Percentiles rank a stretch among this genome's conserved stretches.
Evolutionary conservation across 1,140 invertebrate genomes (phyloP).

Genomic region (Homalodisca vitripennis): DNA sequence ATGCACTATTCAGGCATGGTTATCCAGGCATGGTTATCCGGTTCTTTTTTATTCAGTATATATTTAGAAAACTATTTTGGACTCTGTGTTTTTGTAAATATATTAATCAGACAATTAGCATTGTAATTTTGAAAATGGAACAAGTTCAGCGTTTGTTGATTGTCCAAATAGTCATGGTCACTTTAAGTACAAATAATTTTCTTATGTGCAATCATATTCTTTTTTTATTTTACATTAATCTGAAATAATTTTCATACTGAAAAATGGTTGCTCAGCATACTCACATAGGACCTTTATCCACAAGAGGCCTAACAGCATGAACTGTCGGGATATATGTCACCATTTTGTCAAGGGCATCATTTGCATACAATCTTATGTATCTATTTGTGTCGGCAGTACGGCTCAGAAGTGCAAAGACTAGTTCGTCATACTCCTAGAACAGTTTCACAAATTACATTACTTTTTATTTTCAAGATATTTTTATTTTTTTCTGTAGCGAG

Average conservation of each 20-base stretch:
- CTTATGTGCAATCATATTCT: not conserved
- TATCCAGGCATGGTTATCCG: not conserved
- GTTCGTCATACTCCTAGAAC: constrained; percentile 61
- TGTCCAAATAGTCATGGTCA: not conserved
- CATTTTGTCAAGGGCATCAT: constrained; percentile 58
- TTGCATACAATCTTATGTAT: constrained; percentile 64
- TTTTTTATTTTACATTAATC: not conserved
- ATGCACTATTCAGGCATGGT: not conserved
- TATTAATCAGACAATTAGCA: not conserved
- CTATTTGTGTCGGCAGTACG: constrained; percentile 63
- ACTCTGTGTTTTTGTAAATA: not conserved
- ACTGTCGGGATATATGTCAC: constrained; percentile 53
- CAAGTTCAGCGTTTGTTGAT: not conserved
- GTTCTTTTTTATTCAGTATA: not conserved
- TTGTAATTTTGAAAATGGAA: not conserved
- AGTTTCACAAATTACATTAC: too few relatives aligned
- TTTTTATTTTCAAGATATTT: too few relatives aligned
- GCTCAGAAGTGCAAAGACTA: constrained; percentile 55
- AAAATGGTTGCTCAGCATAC: not conserved
- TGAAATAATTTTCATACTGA: not conserved
- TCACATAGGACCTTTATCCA: constrained; percentile 44
- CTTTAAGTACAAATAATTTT: not conserved
- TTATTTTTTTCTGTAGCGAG: too few relatives aligned
- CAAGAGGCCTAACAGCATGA: constrained; percentile 45
- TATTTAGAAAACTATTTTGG: not conserved